Percentiles rank a stretch among this genome's conserved stretches.
Conservation (phyloP, 1,140 invertebrate genomes). For the Drosophila watanabei region DNA sequence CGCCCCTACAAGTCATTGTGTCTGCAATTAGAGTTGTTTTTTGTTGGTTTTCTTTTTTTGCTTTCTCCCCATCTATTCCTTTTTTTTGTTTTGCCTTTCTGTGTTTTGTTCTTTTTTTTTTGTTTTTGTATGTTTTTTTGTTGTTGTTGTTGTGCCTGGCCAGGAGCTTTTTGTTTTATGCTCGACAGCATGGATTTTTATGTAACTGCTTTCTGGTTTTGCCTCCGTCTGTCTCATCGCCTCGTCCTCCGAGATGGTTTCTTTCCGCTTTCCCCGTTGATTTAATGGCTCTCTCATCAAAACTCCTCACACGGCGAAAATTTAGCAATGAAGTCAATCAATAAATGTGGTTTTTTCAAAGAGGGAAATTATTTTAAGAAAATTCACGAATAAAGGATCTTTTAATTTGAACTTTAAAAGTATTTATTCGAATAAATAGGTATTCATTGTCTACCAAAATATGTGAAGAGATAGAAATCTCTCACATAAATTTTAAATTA, state of each 20-base stretch:
- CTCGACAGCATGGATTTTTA: slow-evolving; percentile 81
- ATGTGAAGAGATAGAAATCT: rapidly evolving
- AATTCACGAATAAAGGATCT: too few relatives aligned
- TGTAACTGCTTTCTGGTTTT: slow-evolving; percentile 81
- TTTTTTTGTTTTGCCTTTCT: slow-evolving; percentile 42
- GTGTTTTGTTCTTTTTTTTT: slow-evolving; percentile 51
- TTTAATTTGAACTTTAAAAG: neutral
- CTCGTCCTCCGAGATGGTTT: slow-evolving; percentile 37
- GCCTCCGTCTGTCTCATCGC: slow-evolving; percentile 49
- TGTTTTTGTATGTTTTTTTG: slow-evolving; percentile 40
- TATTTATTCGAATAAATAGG: neutral
- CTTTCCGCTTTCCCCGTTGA: slow-evolving; percentile 66
- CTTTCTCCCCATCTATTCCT: slow-evolving; percentile 19
- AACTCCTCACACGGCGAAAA: slow-evolving; percentile 11
- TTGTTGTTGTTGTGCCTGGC: slow-evolving; percentile 63
- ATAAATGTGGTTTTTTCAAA: neutral
- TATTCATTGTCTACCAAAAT: neutral
- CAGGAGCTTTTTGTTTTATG: slow-evolving; percentile 81
- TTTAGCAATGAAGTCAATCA: neutral
- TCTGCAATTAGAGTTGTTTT: slow-evolving; percentile 83
- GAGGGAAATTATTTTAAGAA: neutral
- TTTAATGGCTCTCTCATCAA: slow-evolving; percentile 62
- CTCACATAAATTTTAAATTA: neutral
- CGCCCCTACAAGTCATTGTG: slow-evolving; percentile 71
- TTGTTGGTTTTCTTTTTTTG: slow-evolving; percentile 70